Evolutionary conservation across 2,113 vertebrate species (phyloP).

Genomic region (Glareola pratincola): DNA sequence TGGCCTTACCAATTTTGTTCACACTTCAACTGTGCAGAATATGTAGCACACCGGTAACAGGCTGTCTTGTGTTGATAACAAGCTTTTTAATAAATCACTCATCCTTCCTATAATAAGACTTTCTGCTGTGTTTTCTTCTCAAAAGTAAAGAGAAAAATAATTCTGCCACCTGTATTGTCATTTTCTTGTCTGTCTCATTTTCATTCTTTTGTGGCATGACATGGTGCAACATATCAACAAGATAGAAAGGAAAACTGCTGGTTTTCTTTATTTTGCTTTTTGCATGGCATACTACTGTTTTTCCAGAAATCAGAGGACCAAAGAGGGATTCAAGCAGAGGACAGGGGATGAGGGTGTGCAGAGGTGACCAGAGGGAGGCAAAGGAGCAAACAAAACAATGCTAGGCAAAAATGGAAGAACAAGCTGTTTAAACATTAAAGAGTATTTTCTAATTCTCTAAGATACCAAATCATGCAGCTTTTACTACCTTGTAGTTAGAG

Average conservation of each 20-base stretch:
- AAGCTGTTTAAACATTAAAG: background rate
- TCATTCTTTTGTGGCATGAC: conserved; percentile 11
- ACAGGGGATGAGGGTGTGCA: background rate
- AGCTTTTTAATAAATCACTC: conserved; percentile 70
- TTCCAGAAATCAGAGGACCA: background rate
- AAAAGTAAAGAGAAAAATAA: conserved; percentile 37
- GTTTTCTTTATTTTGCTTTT: background rate
- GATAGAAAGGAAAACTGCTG: background rate
- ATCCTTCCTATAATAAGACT: conserved; percentile 53
- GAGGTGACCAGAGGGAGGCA: background rate
- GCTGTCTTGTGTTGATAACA: conserved; percentile 70
- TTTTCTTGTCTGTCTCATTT: conserved; percentile 45
- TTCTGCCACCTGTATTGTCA: conserved; percentile 36
- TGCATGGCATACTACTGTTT: background rate
- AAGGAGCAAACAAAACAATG: background rate
- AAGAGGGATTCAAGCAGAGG: background rate
- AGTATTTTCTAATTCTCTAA: background rate
- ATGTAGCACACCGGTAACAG: conserved; percentile 56
- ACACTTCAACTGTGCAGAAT: conserved; percentile 52
- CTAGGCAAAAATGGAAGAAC: background rate
- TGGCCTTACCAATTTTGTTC: conserved; percentile 62
- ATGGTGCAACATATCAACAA: background rate
- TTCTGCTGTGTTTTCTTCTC: conserved; percentile 56
- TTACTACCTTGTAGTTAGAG: background rate
- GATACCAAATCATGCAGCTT: background rate